Conservation (phyloP, 2,113 vertebrate species). For the Ceyx margarethae region DNA sequence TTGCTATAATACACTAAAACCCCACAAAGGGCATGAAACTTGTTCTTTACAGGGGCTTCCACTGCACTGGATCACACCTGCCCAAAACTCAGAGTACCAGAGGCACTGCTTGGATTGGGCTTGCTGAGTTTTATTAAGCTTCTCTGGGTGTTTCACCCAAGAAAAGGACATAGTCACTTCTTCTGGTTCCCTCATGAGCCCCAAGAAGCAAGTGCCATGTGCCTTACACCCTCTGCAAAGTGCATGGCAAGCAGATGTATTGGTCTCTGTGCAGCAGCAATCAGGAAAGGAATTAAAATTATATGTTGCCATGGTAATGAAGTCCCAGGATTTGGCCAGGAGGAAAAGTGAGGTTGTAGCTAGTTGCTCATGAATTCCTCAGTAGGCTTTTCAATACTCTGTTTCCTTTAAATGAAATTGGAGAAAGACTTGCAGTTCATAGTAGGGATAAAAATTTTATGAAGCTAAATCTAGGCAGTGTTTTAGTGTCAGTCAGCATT, state of each 20-base stretch:
- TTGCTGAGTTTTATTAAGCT: background rate
- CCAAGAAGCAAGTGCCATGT: background rate
- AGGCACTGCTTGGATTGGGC: background rate
- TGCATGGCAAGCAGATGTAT: background rate
- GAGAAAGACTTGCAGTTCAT: slow-evolving; percentile 74
- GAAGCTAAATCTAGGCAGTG: slow-evolving; percentile 91
- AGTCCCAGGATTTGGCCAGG: slow-evolving; percentile 61
- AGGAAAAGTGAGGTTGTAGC: slow-evolving; percentile 56
- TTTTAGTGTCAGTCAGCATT: slow-evolving; percentile 96
- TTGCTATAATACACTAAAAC: rapidly evolving
- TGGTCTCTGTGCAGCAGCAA: slow-evolving; percentile 19
- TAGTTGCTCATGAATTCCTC: slow-evolving; percentile 63
- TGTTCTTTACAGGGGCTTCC: background rate
- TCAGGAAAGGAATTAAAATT: slow-evolving; percentile 63
- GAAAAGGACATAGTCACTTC: background rate
- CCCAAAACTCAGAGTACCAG: background rate
- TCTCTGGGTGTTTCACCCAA: background rate
- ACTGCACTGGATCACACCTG: background rate
- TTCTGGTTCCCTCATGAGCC: background rate
- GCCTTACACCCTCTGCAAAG: background rate
- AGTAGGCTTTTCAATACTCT: slow-evolving; percentile 52
- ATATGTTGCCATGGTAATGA: slow-evolving; percentile 68
- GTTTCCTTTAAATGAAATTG: slow-evolving; percentile 67
- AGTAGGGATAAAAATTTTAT: slow-evolving; percentile 87
- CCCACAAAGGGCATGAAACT: rapidly evolving